Evolutionary conservation across 2,797 vertebrate species (phyloP).

Genomic region (Spinibarbus caldwelli): DNA sequence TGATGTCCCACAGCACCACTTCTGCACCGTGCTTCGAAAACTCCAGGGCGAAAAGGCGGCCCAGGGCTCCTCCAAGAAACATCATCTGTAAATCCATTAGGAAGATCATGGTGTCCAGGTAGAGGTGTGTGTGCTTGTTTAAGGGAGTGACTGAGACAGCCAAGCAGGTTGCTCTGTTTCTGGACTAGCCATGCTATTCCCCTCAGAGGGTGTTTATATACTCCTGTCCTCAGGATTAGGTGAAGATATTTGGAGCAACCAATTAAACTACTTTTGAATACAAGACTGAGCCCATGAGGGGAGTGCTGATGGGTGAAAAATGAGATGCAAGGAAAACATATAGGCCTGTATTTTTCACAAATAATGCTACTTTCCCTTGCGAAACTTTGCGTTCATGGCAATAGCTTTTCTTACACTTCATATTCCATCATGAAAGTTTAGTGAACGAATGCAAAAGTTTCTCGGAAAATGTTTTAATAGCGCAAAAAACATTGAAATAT

Average conservation of each 20-base stretch:
- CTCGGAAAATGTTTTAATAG: no score
- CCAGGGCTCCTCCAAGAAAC: constrained; percentile 81
- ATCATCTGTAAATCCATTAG: constrained; percentile 76
- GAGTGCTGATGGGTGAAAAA: no score
- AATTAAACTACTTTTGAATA: constrained; percentile 62
- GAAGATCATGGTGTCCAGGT: constrained; percentile 67
- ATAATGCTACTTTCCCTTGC: no score
- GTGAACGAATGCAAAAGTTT: no score
- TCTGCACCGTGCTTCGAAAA: constrained; percentile 85
- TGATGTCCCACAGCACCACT: constrained; percentile 90
- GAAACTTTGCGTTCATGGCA: no score
- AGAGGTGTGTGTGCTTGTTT: background rate
- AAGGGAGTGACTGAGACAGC: constrained; percentile 50
- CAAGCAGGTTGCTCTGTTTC: constrained; percentile 62
- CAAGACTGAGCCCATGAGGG: no score
- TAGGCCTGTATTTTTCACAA: no score
- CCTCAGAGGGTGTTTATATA: constrained; percentile 64
- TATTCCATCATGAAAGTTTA: no score
- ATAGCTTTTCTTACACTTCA: no score
- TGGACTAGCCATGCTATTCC: constrained; percentile 26
- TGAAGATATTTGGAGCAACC: constrained; percentile 64
- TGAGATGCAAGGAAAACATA: no score
- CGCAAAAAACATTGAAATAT: no score
- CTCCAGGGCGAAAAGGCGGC: constrained; percentile 87
- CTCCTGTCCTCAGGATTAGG: constrained; percentile 64